Base-by-base conservation (phyloP, 2,797 vertebrate genomes). In the Rhynchotus rufescens region DNA sequence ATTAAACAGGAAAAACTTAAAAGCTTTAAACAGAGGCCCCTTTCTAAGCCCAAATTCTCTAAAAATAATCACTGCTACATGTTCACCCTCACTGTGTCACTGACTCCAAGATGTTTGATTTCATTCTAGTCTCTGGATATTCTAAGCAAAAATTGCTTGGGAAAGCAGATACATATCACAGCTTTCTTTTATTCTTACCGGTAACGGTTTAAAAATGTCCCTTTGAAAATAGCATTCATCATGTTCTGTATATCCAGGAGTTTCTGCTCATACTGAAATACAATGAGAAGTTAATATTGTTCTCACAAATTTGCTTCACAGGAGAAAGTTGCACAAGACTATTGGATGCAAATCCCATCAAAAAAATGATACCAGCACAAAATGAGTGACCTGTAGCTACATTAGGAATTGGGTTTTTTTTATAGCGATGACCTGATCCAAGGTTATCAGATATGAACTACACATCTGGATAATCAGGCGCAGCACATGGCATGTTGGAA, bases 211-310 rank as follows among this genome's bases (percentile, higher is more conserved):
- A 99, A 97, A 92, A 99, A 99, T 0, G 98, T 98, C 61, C 98
- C 98, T 96, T 99, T 99, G 96, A 99, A 99, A 96, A 99, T 97
- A 60, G 97, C 95, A 84, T 98, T 98, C 98, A 98, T 99, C 98
- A 99, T 98, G 95, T 98, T 98, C 87, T 99, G 98, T 62, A 98
- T 93, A 94, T 99, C 98, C 25, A 96, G 89, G 88, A 96, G 98
- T 64, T 98, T 99, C 83, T 98, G 98, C 90, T 98, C 98, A 95
- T 98, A 97, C 99, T 99, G 96, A 84, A 97, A 92, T 45, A 69
- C 21, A 87, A 94, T 91, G 82, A 95, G 57, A 96, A 86, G 16
- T 21, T 36, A 84, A 81, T 19, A 71, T 10, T 36, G 28, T 15
- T 61, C 17, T 28, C 80, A 71, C 38, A 60, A 71, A 69, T n/a